phyloP scores from a whole-genome alignment of 2,797 vertebrate species.

The Naso thynnoides region DNA sequence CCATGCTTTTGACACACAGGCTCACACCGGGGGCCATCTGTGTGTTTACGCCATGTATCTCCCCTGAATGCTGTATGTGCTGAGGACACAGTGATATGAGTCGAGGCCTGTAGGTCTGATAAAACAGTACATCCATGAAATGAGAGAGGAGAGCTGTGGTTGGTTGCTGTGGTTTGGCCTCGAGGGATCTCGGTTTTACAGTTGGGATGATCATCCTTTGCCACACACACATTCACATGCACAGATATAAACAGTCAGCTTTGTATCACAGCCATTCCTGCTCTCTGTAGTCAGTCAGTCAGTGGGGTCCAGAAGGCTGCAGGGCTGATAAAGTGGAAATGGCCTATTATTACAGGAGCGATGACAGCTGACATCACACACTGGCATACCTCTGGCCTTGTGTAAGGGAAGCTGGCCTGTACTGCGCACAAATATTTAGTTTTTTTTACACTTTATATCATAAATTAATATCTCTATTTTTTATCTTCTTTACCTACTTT shows the following conservation, averaged over 20 bases:
- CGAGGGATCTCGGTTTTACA: conserved; percentile 33
- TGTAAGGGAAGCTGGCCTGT: conserved; percentile 24
- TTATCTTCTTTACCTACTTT: not conserved
- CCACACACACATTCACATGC: conserved; percentile 25
- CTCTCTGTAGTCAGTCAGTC: conserved; percentile 42
- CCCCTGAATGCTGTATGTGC: not conserved
- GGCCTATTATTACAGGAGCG: conserved; percentile 71
- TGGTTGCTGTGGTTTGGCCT: conserved; percentile 65
- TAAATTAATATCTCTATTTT: not conserved
- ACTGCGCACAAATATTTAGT: not conserved
- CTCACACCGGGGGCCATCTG: conserved; percentile 1
- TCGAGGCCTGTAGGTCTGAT: conserved; percentile 43
- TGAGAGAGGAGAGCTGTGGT: conserved; percentile 49
- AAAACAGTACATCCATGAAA: conserved; percentile 43
- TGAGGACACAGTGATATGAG: conserved; percentile 35
- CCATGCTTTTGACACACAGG: not conserved
- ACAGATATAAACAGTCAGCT: conserved; percentile 24
- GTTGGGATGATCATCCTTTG: conserved; percentile 31
- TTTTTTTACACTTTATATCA: not conserved
- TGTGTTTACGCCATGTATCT: conserved; percentile 5
- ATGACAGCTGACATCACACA: conserved; percentile 66
- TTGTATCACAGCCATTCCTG: conserved; percentile 20
- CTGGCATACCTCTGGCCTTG: conserved; percentile 58
- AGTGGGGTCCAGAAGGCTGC: conserved; percentile 47
- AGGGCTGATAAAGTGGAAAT: conserved; percentile 66